Conservation (phyloP, 1,140 invertebrate species). For the Drosophila athabasca region DNA sequence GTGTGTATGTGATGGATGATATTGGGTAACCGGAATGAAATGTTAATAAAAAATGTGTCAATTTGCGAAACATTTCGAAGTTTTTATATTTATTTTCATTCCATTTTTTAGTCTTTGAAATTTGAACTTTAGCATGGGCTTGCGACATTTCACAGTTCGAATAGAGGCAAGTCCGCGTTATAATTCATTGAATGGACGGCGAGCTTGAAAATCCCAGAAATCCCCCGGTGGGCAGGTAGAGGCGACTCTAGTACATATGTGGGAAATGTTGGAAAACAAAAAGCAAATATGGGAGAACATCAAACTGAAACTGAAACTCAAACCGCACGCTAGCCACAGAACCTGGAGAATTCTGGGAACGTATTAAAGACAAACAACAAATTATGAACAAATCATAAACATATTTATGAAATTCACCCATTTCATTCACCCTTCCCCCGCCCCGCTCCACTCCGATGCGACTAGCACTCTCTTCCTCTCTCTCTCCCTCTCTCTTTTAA, state of each 20-base stretch:
- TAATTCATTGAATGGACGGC: constrained; percentile 44
- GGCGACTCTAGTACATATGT: background rate
- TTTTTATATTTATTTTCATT: constrained; percentile 20
- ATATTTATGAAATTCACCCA: constrained; percentile 71
- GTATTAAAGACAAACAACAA: constrained; percentile 69
- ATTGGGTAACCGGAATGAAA: constrained; percentile 70
- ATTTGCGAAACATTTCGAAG: constrained; percentile 67
- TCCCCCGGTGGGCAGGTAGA: constrained; percentile 48
- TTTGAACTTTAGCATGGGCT: constrained; percentile 58
- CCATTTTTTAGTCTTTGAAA: constrained; percentile 37
- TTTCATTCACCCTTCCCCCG: constrained; percentile 65
- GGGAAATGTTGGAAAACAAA: constrained; percentile 13
- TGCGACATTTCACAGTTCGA: constrained; percentile 57
- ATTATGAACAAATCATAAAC: constrained; percentile 76
- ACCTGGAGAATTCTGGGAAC: constrained; percentile 48
- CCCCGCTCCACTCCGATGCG: background rate
- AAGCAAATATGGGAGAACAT: background rate
- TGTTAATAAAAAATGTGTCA: constrained; percentile 65
- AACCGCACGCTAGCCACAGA: constrained; percentile 45
- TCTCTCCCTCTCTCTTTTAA: background rate
- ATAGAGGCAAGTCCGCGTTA: constrained; percentile 21
- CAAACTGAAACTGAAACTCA: constrained; percentile 28
- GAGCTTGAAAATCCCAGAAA: constrained; percentile 53
- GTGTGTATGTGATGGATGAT: constrained; percentile 3
- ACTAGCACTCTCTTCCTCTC: background rate